Conservation (phyloP, 1,140 invertebrate genomes). For the Chironomus tepperi region DNA sequence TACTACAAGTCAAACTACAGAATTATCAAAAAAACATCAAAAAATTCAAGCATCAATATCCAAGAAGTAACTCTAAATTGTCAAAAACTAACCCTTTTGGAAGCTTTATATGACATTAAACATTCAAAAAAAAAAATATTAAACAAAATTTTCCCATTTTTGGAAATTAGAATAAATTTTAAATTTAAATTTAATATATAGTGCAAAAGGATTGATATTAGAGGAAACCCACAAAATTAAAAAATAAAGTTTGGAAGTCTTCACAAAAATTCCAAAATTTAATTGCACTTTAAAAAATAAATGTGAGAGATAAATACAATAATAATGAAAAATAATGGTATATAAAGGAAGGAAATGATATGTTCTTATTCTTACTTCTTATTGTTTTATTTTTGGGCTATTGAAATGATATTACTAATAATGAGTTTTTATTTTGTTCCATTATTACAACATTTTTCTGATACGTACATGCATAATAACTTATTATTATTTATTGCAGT, state of each 20-base stretch:
- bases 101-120: slow-evolving; percentile 8
- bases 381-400: too few relatives aligned
- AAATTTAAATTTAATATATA: background rate
- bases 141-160: slow-evolving; percentile 9
- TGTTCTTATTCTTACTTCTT: background rate
- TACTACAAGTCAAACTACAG: too few relatives aligned
- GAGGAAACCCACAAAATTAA: background rate
- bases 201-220: slow-evolving; percentile 10
- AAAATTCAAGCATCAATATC: too few relatives aligned
- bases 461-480: background rate
- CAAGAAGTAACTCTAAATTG: background rate
- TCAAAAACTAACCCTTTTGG: background rate
- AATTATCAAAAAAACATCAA: too few relatives aligned
- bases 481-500: background rate
- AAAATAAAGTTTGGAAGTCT: background rate
- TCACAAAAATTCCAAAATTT: background rate
- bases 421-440: background rate
- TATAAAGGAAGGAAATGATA: background rate
- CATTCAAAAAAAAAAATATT: background rate
- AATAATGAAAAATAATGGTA: background rate
- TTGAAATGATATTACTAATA: too few relatives aligned
- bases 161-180: background rate
- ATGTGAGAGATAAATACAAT: background rate
- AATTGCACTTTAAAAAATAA: background rate
- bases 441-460: background rate